Evolutionary conservation across 23 tunicate genomes (phyloP), one percentile per base, ranked within the genome.

Genomic region (Styela clava): DNA sequence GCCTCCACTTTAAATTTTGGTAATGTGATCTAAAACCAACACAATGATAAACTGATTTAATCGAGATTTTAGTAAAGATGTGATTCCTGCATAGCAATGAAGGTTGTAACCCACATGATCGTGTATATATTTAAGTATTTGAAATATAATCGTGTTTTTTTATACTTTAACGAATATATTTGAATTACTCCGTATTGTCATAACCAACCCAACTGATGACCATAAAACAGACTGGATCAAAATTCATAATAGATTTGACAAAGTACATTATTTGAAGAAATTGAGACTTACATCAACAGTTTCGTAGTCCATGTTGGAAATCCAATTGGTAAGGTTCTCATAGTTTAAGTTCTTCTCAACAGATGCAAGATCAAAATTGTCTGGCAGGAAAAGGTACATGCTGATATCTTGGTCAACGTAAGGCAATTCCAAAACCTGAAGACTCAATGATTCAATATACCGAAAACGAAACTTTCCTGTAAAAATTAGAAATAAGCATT

Each of bases 201-300:
- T n/a, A n/a, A n/a, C n/a, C n/a, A n/a, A n/a, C n/a, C n/a, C n/a
- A n/a, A n/a, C n/a, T n/a, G n/a, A n/a, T n/a, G n/a, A n/a, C n/a
- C n/a, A n/a, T n/a, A n/a, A n/a, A n/a, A n/a, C n/a, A n/a, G n/a
- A n/a, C n/a, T n/a, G n/a, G n/a, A n/a, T n/a, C n/a, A n/a, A n/a
- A n/a, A n/a, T n/a, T n/a, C n/a, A n/a, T n/a, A n/a, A n/a, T n/a
- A n/a, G n/a, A n/a, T n/a, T n/a, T n/a, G n/a, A n/a, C n/a, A n/a
- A n/a, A n/a, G n/a, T n/a, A n/a, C n/a, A n/a, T n/a, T 44, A 44
- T 44, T 44, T 44, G 56, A 44, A 7, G 12, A 44, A 44, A 44
- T n/a, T n/a, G n/a, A 1, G 29, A 84, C 89, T 87, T 34, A 93
- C 98, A 64, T 93, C 98, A 24, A 93, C 84, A 34, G 88, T 86